Base-by-base conservation (phyloP, 2,888 invertebrate genomes). In the Cosmia pyralina region DNA sequence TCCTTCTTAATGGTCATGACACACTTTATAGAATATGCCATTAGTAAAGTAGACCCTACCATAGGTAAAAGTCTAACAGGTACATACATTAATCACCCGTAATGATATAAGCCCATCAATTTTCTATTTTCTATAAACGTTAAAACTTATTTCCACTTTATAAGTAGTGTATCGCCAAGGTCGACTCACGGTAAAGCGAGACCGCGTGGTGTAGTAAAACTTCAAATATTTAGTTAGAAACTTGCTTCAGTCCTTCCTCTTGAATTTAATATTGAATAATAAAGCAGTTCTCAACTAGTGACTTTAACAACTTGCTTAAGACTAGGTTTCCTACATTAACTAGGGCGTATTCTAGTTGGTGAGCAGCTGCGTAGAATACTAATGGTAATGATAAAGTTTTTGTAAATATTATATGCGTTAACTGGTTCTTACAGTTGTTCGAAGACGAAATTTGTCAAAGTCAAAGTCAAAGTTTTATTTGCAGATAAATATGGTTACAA, bases 191-290 rank as follows among this genome's bases (percentile, higher is more conserved):
- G 87, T 82, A 83, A 84, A 88, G 74, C 85, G 81, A 88, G 87
- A 85, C 87, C 83, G 85, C 87, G 87, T 88, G 84, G 88, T 91
- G 87, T 89, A 92, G 93, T 91, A 92, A 92, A 95, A 95, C 93
- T 95, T 94, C 90, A 93, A 94, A 94, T 95, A 95, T 95, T 95
- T 94, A 95, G 94, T 95, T 95, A 94, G 90, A 88, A 94, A 95
- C 93, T 95, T 91, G 92, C 90, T 90, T 89, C 89, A 91, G 93
- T 94, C 93, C 92, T 93, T 92, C 90, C 91, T 92, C 91, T 89
- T 92, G 93, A 94, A 94, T 95, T 94, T 95, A 93, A 95, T 96
- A 94, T 94, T 94, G 94, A 95, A 96, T 96, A 95, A 95, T 95
- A 95, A 94, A 95, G 92, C 93, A 94, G 94, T 93, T 94, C 90